Conservation (phyloP, 2,797 vertebrate genomes). For the Onychomys torridus region DNA sequence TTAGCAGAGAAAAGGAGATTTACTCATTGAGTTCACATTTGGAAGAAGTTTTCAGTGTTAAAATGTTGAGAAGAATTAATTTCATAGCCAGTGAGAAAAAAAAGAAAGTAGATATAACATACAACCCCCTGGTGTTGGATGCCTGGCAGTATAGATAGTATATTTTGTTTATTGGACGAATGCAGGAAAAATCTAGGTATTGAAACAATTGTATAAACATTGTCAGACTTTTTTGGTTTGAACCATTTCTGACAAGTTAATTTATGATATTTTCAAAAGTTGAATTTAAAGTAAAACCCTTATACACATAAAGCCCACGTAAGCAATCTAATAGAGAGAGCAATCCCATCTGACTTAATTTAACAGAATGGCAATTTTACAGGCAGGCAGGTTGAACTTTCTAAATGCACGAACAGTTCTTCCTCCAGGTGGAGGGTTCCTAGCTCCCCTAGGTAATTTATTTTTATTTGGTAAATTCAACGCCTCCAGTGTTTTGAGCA, state of each 20-base stretch:
- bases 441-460: conserved; percentile 61
- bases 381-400: conserved; percentile 62
- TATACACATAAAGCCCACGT: conserved; percentile 63
- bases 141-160: background rate
- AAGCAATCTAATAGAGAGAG: conserved; percentile 69
- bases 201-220: conserved; percentile 38
- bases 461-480: conserved; percentile 72
- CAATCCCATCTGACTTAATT: conserved; percentile 61
- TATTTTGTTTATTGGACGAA: background rate
- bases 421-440: conserved; percentile 55
- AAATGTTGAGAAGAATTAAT: conserved; percentile 29
- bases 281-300: conserved; percentile 71
- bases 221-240: conserved; percentile 43
- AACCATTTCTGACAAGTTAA: conserved; percentile 66
- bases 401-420: conserved; percentile 68
- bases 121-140: background rate
- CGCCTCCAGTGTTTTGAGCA: conserved; percentile 60
- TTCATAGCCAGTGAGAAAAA: background rate
- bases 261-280: conserved; percentile 59
- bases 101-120: background rate
- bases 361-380: conserved; percentile 62
- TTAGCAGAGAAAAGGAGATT: background rate
- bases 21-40: background rate
- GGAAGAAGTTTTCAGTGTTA: background rate
- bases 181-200: conserved; percentile 45